Percentiles rank a stretch among this genome's conserved stretches.
phyloP scores from a whole-genome alignment of 2,113 vertebrate genomes.

The Saccopteryx bilineata region DNA sequence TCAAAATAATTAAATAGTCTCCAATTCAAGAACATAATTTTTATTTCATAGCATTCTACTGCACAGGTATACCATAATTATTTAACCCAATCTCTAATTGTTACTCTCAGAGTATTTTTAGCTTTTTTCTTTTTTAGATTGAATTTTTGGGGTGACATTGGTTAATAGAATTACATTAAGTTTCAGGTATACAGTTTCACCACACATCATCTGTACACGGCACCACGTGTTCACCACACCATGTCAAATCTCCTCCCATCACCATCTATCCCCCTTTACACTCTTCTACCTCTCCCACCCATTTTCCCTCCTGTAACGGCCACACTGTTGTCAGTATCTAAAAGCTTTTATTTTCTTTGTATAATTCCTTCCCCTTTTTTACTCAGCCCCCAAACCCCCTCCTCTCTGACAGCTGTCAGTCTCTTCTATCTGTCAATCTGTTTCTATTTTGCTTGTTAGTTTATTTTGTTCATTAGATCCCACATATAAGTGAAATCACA shows the following conservation, averaged over 20 bases:
- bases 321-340: no score
- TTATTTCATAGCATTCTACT: neutral
- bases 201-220: no score
- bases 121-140: neutral
- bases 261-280: no score
- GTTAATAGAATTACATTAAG: no score
- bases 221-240: no score
- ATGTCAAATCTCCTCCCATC: no score
- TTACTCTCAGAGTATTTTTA: conserved; percentile 20
- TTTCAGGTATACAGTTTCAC: neutral
- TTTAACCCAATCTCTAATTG: neutral
- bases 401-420: neutral
- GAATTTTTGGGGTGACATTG: no score
- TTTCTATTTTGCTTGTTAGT: neutral
- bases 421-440: neutral
- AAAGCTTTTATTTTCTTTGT: no score
- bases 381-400: neutral
- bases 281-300: no score
- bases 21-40: neutral
- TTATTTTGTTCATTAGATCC: neutral
- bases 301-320: no score
- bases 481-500: neutral
- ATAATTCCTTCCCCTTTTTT: neutral
- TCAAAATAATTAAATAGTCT: neutral
- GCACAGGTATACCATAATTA: neutral